phyloP scores from a whole-genome alignment of 2,797 vertebrate species.

The Cyclopterus lumpus region DNA sequence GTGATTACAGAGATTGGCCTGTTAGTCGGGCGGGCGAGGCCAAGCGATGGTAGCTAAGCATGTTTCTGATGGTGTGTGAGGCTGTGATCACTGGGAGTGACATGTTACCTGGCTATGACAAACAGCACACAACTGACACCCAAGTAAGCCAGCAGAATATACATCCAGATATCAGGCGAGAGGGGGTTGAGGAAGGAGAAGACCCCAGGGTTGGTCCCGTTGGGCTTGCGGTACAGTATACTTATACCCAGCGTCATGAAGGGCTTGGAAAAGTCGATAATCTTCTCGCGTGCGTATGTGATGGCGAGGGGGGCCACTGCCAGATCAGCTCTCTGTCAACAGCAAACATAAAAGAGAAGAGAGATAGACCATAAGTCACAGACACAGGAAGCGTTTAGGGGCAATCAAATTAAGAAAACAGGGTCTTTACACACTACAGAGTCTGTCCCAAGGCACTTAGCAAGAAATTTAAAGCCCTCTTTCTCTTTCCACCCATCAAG shows the following conservation, averaged over 20 bases:
- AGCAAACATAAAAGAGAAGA: constrained; percentile 82
- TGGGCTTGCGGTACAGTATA: constrained; percentile 99
- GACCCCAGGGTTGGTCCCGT: constrained; percentile 99
- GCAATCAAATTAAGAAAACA: constrained; percentile 87
- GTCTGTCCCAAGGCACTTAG: constrained; percentile 74
- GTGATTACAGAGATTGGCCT: constrained; percentile 46
- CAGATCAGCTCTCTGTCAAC: constrained; percentile 98
- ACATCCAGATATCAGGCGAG: constrained; percentile 99
- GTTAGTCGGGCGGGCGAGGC: constrained; percentile 41
- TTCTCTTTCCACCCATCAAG: constrained; percentile 43
- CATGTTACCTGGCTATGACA: constrained; percentile 99
- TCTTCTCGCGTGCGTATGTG: constrained; percentile 97
- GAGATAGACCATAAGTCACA: constrained; percentile 80
- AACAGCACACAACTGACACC: constrained; percentile 99
- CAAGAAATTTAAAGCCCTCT: constrained; percentile 76
- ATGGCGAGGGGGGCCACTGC: constrained; percentile 98
- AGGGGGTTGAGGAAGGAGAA: constrained; percentile 99
- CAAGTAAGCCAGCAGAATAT: constrained; percentile 99
- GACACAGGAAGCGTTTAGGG: constrained; percentile 75
- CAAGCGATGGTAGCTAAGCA: constrained; percentile 25
- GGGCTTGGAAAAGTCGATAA: constrained; percentile 99
- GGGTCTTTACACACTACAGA: constrained; percentile 74
- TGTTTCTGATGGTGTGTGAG: constrained; percentile 67
- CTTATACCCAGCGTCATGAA: constrained; percentile 99
- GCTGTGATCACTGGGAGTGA: constrained; percentile 70